Conservation (phyloP, 1,140 invertebrate species). For the Choristoneura fumiferana region DNA sequence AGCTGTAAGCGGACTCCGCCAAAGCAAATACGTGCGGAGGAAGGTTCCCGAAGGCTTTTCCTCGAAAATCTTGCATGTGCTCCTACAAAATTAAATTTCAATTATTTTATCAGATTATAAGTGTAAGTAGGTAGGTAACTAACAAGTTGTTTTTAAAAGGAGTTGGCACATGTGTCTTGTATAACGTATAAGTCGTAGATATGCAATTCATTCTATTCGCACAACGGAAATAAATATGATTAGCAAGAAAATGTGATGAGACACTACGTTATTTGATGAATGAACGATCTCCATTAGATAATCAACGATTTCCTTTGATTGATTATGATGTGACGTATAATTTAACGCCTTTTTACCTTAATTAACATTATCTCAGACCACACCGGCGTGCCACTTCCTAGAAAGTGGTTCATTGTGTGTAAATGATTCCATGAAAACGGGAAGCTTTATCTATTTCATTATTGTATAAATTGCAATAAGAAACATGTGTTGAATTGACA, state of each 20-base stretch:
- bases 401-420: conserved; percentile 15
- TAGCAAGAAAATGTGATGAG: too few relatives aligned
- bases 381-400: conserved; percentile 4
- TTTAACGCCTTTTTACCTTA: conserved; percentile 10
- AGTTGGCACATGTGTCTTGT: too few relatives aligned
- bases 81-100: conserved; percentile 80
- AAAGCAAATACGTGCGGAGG: conserved; percentile 95
- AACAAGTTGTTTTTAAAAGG: too few relatives aligned
- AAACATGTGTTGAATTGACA: too few relatives aligned
- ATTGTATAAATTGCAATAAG: background rate
- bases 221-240: too few relatives aligned
- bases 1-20: conserved; percentile 92
- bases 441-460: conserved; percentile 1
- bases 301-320: conserved; percentile 12
- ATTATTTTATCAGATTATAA: background rate
- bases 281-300: background rate
- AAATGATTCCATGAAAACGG: conserved; percentile 16
- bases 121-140: too few relatives aligned
- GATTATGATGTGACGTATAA: conserved; percentile 15
- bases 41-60: conserved; percentile 87
- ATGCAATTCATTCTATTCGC: too few relatives aligned
- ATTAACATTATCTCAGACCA: background rate
- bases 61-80: conserved; percentile 88
- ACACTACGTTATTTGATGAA: background rate
- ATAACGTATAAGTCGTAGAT: too few relatives aligned